Evolutionary conservation across 2,888 invertebrate genomes (phyloP), one percentile per base, ranked within the genome.

Genomic region (Pyralis farinalis): DNA sequence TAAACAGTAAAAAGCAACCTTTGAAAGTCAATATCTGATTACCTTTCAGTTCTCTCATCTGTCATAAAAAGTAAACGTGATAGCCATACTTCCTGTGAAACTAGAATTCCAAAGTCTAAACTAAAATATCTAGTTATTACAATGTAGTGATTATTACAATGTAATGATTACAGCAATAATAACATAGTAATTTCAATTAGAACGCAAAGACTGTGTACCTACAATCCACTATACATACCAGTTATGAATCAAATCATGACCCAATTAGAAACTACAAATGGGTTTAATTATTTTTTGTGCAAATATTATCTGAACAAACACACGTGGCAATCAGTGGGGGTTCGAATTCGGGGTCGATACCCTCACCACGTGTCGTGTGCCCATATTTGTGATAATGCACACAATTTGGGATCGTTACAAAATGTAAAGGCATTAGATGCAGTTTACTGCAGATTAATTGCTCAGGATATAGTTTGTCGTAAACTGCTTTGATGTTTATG

Each of bases 331-430:
- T 40, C 51, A 40, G 58, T 58, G 70, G 71, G 71, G 72, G 69
- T 66, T 66, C 58, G 55, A 58, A 62, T 68, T 73, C 72, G 53
- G 51, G 79, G 75, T 82, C 77, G 69, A 58, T 51, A 64, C 53
- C 74, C 80, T 49, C 38, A 58, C 63, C 80, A 80, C 72, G 75
- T 80, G 78, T 63, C 4, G 6, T 5, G 20, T 21, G 6, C 55
- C 62, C 62, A 65, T 70, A 61, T 66, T 66, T 68, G 49, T 45
- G 53, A 46, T 42, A 47, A 42, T 45, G 43, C 35, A 58, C 48
- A 16, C 16, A 16, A 3, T 16, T 16, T 16, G 16, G 16, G 16
- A 16, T 16, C 16, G 4, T 16, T 16, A 16, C 16, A 16, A 2
- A 16, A 16, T 16, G 16, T 16, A 3, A 4, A 16, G 16, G 4